phyloP scores from a whole-genome alignment of 2,113 vertebrate genomes.

The Mormyrus iriodes region DNA sequence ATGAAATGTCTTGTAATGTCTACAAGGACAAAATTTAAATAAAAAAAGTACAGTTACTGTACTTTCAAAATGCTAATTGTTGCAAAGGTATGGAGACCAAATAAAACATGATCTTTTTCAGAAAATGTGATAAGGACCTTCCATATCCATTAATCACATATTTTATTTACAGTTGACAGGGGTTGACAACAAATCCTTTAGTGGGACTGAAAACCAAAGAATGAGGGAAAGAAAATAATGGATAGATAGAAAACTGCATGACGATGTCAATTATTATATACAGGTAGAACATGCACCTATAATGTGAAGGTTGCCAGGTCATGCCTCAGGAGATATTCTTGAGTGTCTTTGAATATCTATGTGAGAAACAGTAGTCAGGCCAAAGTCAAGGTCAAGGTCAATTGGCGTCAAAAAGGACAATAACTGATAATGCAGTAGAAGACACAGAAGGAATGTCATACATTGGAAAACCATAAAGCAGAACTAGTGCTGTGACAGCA shows the following conservation, averaged over 20 bases:
- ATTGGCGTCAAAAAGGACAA: background rate
- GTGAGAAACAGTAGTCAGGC: background rate
- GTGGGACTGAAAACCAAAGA: background rate
- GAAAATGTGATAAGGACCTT: background rate
- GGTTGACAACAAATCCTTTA: background rate
- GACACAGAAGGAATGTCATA: background rate
- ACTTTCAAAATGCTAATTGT: background rate
- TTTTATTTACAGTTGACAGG: background rate
- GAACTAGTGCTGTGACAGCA: background rate
- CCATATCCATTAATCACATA: background rate
- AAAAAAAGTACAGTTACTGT: background rate
- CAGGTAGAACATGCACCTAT: too few relatives aligned
- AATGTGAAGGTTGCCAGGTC: background rate
- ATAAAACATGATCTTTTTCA: background rate
- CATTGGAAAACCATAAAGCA: background rate
- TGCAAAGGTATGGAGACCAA: background rate
- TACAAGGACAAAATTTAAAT: background rate
- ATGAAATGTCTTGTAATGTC: conserved; percentile 1
- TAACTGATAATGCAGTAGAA: background rate
- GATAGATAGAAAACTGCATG: too few relatives aligned
- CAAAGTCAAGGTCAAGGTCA: background rate
- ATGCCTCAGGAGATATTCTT: background rate
- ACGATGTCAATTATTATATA: too few relatives aligned
- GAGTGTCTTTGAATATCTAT: background rate
- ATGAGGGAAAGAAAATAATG: background rate